Evolutionary conservation across 2,888 invertebrate genomes (phyloP).

Genomic region (Agriopis aurantiaria): DNA sequence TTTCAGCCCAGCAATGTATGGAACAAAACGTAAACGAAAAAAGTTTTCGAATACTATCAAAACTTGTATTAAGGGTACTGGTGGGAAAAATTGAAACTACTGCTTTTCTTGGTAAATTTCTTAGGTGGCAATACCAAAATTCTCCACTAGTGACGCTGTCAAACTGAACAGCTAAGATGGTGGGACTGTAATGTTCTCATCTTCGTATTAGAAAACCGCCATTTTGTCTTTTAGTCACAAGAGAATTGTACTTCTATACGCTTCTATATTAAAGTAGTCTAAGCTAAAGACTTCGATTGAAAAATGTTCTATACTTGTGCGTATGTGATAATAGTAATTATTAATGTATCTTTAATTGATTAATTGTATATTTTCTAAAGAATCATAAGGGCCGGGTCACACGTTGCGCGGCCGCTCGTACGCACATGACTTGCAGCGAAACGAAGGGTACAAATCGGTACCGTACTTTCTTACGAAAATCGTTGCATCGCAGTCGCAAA

Average conservation of each 20-base stretch:
- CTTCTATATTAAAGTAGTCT: neutral
- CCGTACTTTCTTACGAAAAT: neutral
- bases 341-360: neutral
- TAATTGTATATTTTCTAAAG: slow-evolving; percentile 22
- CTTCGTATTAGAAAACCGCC: neutral
- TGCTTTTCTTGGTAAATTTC: no score
- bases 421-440: neutral
- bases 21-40: no score
- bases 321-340: slow-evolving; percentile 34
- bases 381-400: neutral
- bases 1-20: no score
- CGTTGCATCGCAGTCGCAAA: no score
- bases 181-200: neutral
- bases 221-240: no score
- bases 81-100: no score
- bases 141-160: no score
- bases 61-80: no score
- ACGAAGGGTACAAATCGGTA: neutral
- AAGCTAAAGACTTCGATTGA: slow-evolving; percentile 4
- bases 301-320: slow-evolving; percentile 49
- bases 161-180: no score
- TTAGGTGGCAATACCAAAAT: no score
- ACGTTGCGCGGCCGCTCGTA: neutral
- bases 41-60: no score
- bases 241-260: neutral